phyloP scores from a whole-genome alignment of 2,113 vertebrate species.

The Elachura formosa region DNA sequence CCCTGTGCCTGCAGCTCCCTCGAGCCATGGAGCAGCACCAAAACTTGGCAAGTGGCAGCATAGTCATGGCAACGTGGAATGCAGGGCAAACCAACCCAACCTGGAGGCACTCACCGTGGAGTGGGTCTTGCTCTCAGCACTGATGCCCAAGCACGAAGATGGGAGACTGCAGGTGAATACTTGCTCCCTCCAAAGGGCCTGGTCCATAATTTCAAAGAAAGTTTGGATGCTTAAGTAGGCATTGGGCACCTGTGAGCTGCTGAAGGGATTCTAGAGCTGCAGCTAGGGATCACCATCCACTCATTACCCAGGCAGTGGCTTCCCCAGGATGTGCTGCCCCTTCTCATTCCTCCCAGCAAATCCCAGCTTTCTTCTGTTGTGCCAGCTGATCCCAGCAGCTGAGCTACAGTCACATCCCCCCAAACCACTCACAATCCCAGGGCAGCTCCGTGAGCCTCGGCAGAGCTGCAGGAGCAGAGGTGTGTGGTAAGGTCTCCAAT shows the following conservation, averaged over 20 bases:
- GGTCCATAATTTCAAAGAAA: not conserved
- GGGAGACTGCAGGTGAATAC: not conserved
- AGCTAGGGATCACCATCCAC: not conserved
- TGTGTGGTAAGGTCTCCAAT: constrained; percentile 30
- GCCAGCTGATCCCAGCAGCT: not conserved
- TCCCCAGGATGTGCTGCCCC: not conserved
- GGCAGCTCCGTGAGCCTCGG: rapidly evolving
- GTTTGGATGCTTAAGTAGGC: not conserved
- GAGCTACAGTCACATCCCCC: rapidly evolving
- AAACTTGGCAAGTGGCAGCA: not conserved
- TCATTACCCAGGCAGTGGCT: not conserved
- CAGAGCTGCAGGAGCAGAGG: not conserved
- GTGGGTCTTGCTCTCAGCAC: not conserved
- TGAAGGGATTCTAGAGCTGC: not conserved
- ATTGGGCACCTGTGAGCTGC: rapidly evolving
- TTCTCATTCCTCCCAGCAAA: not conserved
- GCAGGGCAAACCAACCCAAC: rapidly evolving
- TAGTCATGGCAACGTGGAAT: not conserved
- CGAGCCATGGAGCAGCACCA: rapidly evolving
- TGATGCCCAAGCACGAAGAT: too few species aligned
- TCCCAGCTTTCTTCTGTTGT: rapidly evolving
- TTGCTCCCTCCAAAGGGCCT: not conserved
- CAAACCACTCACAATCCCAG: not conserved
- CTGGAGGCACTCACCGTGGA: rapidly evolving
- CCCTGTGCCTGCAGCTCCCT: not conserved